Conservation (phyloP, 1,140 invertebrate species). For the Copidosoma floridanum region DNA sequence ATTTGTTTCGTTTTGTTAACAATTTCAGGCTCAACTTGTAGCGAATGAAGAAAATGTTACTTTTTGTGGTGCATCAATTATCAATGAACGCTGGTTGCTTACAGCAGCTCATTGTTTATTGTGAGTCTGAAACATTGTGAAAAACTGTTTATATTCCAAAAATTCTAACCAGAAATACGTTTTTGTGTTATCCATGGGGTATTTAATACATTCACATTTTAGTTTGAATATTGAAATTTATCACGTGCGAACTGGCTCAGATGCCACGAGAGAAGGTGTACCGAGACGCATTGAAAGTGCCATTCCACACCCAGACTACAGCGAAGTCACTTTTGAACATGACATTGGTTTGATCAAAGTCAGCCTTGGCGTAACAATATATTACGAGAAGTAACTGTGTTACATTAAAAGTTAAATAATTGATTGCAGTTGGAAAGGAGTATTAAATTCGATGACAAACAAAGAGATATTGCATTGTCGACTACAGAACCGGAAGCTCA, state of each 20-base stretch:
- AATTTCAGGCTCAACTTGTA: no score
- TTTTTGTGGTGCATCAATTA: constrained; percentile 14
- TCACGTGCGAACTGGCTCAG: neutral
- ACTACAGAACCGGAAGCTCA: neutral
- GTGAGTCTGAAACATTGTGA: neutral
- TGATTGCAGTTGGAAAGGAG: neutral
- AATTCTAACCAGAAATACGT: neutral
- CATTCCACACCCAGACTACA: neutral
- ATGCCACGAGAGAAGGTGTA: neutral
- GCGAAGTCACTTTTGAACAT: neutral
- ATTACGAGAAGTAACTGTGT: neutral
- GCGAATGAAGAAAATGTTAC: no score
- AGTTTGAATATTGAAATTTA: neutral
- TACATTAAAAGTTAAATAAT: neutral
- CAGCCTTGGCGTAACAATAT: neutral
- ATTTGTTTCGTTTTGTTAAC: no score
- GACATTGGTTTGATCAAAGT: constrained; percentile 17
- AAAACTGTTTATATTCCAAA: no score
- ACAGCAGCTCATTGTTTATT: constrained; percentile 13
- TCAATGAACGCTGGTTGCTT: constrained; percentile 9
- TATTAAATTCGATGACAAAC: neutral
- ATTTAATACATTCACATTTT: neutral
- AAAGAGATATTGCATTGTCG: neutral
- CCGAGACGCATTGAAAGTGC: neutral
- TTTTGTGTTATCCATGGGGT: neutral